These are phyloP conservation scores for Leptinotarsa juncta DNA, from an alignment of 2,888 invertebrate genomes.

Conservation along the genomic window DNA sequence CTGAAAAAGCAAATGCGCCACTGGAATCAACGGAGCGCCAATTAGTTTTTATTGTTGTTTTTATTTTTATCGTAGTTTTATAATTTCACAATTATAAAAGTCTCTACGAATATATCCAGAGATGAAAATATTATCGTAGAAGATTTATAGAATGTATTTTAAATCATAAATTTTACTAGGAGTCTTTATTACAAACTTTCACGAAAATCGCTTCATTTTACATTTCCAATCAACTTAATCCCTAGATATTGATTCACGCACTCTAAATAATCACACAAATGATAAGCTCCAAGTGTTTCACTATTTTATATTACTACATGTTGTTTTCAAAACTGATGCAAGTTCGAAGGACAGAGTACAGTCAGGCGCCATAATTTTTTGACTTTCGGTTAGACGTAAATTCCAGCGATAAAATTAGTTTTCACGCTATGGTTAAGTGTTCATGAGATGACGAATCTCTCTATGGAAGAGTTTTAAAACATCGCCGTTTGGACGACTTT, in stretches of 20 bases:
- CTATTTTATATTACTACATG: neutral
- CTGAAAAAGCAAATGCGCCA: no score
- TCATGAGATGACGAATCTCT: neutral
- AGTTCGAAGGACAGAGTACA: neutral
- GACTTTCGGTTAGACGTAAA: neutral
- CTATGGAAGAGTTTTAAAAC: neutral
- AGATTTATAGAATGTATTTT: no score
- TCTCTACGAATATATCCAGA: no score
- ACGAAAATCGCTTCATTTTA: neutral
- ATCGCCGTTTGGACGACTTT: no score
- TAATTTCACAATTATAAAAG: no score
- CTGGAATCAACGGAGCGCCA: no score
- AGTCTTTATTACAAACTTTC: neutral
- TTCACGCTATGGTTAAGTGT: constrained; percentile 1
- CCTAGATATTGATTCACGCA: neutral
- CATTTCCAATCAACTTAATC: neutral
- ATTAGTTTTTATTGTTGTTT: no score
- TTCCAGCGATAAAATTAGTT: constrained; percentile 8
- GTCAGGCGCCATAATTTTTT: constrained; percentile 13
- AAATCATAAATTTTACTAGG: neutral
- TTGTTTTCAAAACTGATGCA: constrained; percentile 14
- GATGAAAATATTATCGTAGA: no score
- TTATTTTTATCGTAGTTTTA: no score
- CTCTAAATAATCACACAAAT: neutral
- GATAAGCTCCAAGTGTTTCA: no score